Percentiles rank a stretch among this genome's conserved stretches.
phyloP scores from a whole-genome alignment of 2,888 invertebrate genomes.

The Julus scanicus region DNA sequence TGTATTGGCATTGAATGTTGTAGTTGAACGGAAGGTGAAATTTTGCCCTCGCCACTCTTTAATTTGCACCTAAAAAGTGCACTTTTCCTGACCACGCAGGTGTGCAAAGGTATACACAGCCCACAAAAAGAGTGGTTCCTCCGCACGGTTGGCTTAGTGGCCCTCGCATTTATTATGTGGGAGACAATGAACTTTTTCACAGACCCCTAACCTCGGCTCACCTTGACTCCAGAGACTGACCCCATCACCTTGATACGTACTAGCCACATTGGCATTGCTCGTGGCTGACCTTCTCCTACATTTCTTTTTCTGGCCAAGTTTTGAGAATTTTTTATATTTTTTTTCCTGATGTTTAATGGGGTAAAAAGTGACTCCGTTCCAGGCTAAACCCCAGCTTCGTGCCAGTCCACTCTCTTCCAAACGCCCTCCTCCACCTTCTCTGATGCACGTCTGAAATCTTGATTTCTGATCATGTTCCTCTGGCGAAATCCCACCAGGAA shows the following conservation, averaged over 20 bases:
- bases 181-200: slow-evolving; percentile 22
- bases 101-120: neutral
- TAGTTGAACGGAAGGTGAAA: neutral
- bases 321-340: neutral
- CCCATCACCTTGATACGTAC: slow-evolving; percentile 42
- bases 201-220: slow-evolving; percentile 47
- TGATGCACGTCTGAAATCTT: slow-evolving; percentile 35
- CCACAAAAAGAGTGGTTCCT: neutral
- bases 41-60: neutral
- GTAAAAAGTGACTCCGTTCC: slow-evolving; percentile 43
- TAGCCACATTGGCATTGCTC: slow-evolving; percentile 45
- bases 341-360: slow-evolving; percentile 32
- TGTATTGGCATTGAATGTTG: neutral
- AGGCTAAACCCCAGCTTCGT: slow-evolving; percentile 45
- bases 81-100: slow-evolving; percentile 16
- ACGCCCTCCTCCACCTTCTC: slow-evolving; percentile 18
- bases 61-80: neutral
- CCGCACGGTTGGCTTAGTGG: neutral
- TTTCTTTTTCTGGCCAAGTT: slow-evolving; percentile 44
- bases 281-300: slow-evolving; percentile 47
- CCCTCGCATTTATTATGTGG: neutral
- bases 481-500: slow-evolving; percentile 45
- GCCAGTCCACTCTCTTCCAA: neutral
- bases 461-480: slow-evolving; percentile 45
- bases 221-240: slow-evolving; percentile 40